phyloP scores from a whole-genome alignment of 2,113 vertebrate genomes.

The Tragelaphus strepsiceros region DNA sequence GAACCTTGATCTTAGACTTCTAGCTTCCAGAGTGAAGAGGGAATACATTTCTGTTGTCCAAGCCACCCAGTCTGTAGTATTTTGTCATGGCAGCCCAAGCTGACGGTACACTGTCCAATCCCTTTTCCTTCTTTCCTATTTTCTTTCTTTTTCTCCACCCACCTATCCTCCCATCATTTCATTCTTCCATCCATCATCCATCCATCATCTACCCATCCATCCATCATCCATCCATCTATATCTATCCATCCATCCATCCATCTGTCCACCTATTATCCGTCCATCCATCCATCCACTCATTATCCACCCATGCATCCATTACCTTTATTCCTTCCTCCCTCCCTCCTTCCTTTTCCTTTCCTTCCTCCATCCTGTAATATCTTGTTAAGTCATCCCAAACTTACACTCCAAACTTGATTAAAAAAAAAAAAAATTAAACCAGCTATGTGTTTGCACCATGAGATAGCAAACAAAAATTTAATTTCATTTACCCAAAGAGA shows the following conservation, averaged over 20 bases:
- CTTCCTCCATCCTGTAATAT: not conserved
- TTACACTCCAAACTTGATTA: not conserved
- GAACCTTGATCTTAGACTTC: not conserved
- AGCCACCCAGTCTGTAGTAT: not conserved
- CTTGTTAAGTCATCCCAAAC: not conserved
- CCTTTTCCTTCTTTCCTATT: not conserved
- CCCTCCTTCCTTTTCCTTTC: not conserved
- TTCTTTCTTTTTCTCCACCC: not conserved
- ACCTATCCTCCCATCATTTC: too few species aligned
- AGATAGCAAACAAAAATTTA: constrained; percentile 20
- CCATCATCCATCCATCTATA: not conserved
- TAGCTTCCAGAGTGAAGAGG: not conserved
- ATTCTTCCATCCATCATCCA: not conserved
- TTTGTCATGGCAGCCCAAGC: not conserved
- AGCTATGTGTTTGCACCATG: not conserved
- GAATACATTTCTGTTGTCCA: not conserved
- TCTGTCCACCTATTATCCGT: not conserved
- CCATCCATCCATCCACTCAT: not conserved
- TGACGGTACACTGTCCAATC: rapidly evolving
- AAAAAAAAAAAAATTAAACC: not conserved
- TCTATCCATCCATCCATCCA: too few species aligned
- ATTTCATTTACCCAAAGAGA: constrained; percentile 24
- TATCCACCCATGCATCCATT: not conserved
- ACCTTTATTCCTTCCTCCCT: not conserved
- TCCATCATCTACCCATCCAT: not conserved